phyloP scores from a whole-genome alignment of 2,797 vertebrate species.

The Borostomias antarcticus region DNA sequence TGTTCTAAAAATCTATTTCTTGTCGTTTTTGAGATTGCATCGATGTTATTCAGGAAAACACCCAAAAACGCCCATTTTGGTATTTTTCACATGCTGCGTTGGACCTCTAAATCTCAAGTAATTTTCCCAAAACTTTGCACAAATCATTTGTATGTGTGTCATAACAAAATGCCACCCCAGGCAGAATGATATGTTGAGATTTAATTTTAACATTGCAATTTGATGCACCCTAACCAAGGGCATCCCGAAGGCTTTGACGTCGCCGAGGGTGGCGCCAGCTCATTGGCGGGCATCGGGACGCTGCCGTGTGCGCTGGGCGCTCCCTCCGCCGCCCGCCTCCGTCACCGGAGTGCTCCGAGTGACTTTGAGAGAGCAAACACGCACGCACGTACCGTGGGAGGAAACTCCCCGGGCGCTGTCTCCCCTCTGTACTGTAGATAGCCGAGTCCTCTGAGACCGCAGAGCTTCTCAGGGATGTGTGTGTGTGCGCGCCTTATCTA shows the following conservation, averaged over 20 bases:
- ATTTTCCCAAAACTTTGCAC: too few species aligned
- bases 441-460: conserved; percentile 18
- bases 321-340: neutral
- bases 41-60: too few species aligned
- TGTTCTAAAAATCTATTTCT: too few species aligned
- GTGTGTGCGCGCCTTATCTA: neutral
- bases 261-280: neutral
- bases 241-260: neutral
- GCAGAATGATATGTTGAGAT: too few species aligned
- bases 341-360: conserved; percentile 18
- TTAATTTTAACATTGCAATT: too few species aligned
- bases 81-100: too few species aligned
- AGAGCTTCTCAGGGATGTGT: neutral
- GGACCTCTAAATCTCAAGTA: too few species aligned
- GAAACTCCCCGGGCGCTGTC: conserved; percentile 14
- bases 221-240: neutral
- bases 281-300: neutral
- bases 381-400: neutral
- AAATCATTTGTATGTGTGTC: too few species aligned
- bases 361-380: conserved; percentile 20
- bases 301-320: conserved; percentile 8
- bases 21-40: too few species aligned
- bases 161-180: too few species aligned
- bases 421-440: conserved; percentile 16
- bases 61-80: too few species aligned